Evolutionary conservation across 1,140 invertebrate species (phyloP), one percentile per base, ranked within the genome.

Genomic region (Oryctes rhinoceros): DNA sequence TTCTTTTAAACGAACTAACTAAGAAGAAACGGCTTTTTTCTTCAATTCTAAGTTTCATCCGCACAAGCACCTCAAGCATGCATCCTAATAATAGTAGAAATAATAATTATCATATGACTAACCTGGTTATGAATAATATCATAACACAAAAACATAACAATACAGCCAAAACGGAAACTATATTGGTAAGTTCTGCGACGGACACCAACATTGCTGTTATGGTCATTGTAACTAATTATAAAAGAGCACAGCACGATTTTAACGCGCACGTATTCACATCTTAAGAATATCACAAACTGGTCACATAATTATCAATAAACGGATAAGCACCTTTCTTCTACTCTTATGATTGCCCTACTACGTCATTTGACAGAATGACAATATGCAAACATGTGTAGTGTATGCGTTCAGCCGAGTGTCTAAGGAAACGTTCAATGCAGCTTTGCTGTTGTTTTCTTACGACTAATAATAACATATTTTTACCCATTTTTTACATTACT

Each of bases 181-280:
- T 90, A 85, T 91, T 91, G 80, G 91, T 91, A 75, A 91, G 87
- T 85, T 92, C 91, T 47, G 90, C 91, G 48, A 91, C 91, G 74
- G 91, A 91, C 80, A 92, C 89, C 79, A 92, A 86, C 87, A 91
- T 91, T 80, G 90, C 90, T 83, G 90, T 91, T 89, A 91, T 90
- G 83, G 84, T 87, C 80, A 78, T 78, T 53, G 47, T 76, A 47
- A 44, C 75, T 9, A 44, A 71, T 13, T 35, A 48, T 78, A 35
- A 18, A 18, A 10, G 47, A 59, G 59, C 77, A 24, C 76, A 39
- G 13, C 65, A 53, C 49, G 20, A 78, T 18, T 59, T 78, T 59
- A 78, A 20, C 77, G 35, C 65, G 13, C 77, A 24, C n/a, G 77
- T 78, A 78, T 48, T 78, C 77, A 78, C 77, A 78, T 78, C 77